These are phyloP conservation scores for Venustoraphidia nigricollis DNA, from an alignment of 2,888 invertebrate species.

Conservation along the genomic window DNA sequence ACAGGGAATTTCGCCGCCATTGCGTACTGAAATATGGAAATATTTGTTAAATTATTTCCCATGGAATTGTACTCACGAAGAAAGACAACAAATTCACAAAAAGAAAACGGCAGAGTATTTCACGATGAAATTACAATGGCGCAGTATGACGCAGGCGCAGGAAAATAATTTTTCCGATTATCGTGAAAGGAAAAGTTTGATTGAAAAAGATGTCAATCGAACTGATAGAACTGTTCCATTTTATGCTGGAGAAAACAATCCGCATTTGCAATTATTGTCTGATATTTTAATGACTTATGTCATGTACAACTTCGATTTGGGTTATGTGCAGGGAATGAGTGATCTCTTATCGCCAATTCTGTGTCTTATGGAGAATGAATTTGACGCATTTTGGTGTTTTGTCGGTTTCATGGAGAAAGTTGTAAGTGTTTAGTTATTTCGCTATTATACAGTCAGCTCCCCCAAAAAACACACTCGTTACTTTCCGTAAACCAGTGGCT, in stretches of 20 bases:
- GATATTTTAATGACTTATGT: slow-evolving; percentile 96
- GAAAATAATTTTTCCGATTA: slow-evolving; percentile 77
- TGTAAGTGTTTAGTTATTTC: slow-evolving; percentile 35
- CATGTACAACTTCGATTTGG: slow-evolving; percentile 97
- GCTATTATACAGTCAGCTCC: too few species aligned
- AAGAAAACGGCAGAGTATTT: slow-evolving; percentile 75
- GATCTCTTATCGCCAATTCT: slow-evolving; percentile 89
- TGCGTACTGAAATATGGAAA: slow-evolving; percentile 85
- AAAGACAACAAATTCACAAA: slow-evolving; percentile 52
- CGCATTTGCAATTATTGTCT: slow-evolving; percentile 67
- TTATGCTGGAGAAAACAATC: slow-evolving; percentile 87
- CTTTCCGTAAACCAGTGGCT: too few species aligned
- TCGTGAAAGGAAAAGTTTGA: slow-evolving; percentile 80
- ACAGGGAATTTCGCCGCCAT: slow-evolving; percentile 62
- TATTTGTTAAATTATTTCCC: slow-evolving; percentile 78
- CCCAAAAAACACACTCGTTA: too few species aligned
- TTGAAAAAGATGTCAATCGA: slow-evolving; percentile 94
- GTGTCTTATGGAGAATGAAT: slow-evolving; percentile 78
- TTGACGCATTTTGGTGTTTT: slow-evolving; percentile 98
- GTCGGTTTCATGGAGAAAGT: slow-evolving; percentile 94
- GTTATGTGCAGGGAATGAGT: slow-evolving; percentile 95
- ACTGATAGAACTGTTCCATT: slow-evolving; percentile 85
- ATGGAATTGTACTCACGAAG: slow-evolving; percentile 63
- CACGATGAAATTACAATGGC: slow-evolving; percentile 94
- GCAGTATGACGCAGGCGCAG: slow-evolving; percentile 72